phyloP scores from a whole-genome alignment of 2,113 vertebrate species.

The Syrrhaptes paradoxus region DNA sequence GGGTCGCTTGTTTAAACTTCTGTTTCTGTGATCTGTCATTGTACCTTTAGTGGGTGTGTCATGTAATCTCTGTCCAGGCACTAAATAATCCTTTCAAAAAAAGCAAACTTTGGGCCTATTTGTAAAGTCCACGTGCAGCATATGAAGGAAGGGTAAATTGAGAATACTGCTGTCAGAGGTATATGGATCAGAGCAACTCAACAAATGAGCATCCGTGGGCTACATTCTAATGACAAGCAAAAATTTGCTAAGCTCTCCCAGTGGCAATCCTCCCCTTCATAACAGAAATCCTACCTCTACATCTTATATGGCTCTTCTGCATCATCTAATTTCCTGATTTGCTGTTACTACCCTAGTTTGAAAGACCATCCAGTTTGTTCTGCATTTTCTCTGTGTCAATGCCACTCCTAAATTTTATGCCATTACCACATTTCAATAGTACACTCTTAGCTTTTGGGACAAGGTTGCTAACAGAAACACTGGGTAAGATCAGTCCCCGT shows the following conservation, averaged over 20 bases:
- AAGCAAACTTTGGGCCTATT: background rate
- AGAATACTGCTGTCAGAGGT: background rate
- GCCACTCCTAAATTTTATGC: accelerated
- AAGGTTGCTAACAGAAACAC: background rate
- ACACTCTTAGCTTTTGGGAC: background rate
- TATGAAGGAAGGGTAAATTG: background rate
- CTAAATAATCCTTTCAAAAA: background rate
- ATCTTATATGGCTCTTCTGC: background rate
- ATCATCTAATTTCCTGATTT: background rate
- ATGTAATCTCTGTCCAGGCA: background rate
- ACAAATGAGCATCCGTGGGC: background rate
- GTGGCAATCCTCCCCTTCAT: background rate
- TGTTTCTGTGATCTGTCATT: background rate
- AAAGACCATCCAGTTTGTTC: background rate
- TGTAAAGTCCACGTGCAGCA: background rate
- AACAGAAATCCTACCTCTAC: background rate
- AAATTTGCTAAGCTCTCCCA: background rate
- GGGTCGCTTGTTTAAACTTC: background rate
- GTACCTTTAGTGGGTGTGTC: background rate
- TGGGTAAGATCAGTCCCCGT: background rate
- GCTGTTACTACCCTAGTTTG: background rate
- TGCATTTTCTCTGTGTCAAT: background rate
- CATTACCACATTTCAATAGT: background rate
- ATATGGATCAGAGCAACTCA: background rate
- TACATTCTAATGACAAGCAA: background rate